A percentile compares a stretch with the other conserved stretches of the same genome.
phyloP scores from a whole-genome alignment of 2,113 vertebrate genomes.

The Nansenia antarctica region DNA sequence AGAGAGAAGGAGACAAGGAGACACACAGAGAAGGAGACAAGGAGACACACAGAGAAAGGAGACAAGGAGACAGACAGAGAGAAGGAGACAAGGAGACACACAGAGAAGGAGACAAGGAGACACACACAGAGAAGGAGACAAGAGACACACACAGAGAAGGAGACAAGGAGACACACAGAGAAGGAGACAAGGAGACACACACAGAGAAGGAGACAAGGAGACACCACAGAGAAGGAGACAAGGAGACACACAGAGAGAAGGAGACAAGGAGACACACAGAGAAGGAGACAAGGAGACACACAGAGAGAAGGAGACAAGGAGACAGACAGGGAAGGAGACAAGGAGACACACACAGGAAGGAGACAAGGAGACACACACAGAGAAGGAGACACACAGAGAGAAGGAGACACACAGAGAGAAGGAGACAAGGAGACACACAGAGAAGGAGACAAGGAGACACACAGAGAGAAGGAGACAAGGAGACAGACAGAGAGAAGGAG shows the following conservation, averaged over 20 bases:
- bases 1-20: background rate
- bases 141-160: background rate
- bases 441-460: no score
- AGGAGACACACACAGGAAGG: constrained; percentile 7
- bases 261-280: background rate
- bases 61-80: no score
- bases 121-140: no score
- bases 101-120: background rate
- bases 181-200: constrained; percentile 2
- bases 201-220: no score
- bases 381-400: constrained; percentile 5
- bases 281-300: constrained; percentile 4
- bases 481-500: no score
- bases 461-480: no score
- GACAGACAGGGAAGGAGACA: background rate
- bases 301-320: no score
- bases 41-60: constrained; percentile 8
- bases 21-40: background rate
- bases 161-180: background rate
- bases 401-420: constrained; percentile 1
- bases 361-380: no score
- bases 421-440: no score
- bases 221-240: background rate
- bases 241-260: background rate
- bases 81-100: constrained; percentile 1